A percentile compares a stretch with the other conserved stretches of the same genome.
These are phyloP conservation scores for Craterocephalus amniculus DNA, from an alignment of 2,797 vertebrate genomes.

Conservation along the genomic window DNA sequence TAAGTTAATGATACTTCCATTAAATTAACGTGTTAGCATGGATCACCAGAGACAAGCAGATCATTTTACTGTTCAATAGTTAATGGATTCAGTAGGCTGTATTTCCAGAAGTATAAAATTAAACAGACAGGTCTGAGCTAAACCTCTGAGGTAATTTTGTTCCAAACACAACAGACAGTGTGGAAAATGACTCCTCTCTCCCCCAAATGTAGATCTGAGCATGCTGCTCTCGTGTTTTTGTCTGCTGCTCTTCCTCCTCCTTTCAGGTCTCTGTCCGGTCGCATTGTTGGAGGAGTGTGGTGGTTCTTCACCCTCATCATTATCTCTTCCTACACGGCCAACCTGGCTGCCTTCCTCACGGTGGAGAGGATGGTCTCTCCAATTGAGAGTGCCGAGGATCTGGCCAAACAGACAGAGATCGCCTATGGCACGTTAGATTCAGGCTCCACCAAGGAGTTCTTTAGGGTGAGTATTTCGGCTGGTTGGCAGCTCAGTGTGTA, in stretches of 20 bases:
- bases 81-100: background rate
- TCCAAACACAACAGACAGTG: background rate
- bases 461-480: constrained; percentile 88
- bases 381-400: constrained; percentile 96
- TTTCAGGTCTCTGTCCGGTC: constrained; percentile 93
- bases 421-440: constrained; percentile 99
- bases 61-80: constrained; percentile 2
- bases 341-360: constrained; percentile 96
- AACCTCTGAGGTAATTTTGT: background rate
- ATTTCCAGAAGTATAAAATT: constrained; percentile 1
- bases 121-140: background rate
- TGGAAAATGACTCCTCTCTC: constrained; percentile 1
- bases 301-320: constrained; percentile 99
- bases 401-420: constrained; percentile 99
- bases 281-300: constrained; percentile 98
- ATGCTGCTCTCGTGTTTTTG: constrained; percentile 40
- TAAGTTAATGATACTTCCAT: constrained; percentile 36
- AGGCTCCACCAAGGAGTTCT: constrained; percentile 99
- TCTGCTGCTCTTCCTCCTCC: constrained; percentile 32
- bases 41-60: constrained; percentile 7
- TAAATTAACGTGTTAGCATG: constrained; percentile 9
- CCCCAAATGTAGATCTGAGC: constrained; percentile 15
- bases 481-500: constrained; percentile 16
- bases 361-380: constrained; percentile 99
- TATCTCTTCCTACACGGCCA: constrained; percentile 99